phyloP scores from a whole-genome alignment of 2,797 vertebrate species.

The Aldrovandia affinis region DNA sequence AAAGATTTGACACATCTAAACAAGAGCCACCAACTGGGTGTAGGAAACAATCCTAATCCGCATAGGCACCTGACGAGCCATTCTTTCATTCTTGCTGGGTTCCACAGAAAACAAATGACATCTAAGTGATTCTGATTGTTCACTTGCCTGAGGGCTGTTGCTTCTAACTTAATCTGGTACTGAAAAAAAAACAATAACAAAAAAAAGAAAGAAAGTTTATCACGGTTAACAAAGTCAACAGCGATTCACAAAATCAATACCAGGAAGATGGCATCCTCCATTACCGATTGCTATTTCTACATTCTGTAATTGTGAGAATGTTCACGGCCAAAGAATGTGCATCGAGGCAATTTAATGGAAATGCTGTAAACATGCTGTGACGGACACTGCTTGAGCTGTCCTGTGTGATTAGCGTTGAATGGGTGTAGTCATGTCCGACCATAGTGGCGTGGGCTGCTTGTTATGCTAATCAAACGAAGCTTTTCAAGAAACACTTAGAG shows the following conservation, averaged over 20 bases:
- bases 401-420: neutral
- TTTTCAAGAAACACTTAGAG: neutral
- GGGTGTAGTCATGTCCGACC: neutral
- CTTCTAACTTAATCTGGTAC: neutral
- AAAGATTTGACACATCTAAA: too few species aligned
- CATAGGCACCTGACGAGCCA: too few species aligned
- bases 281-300: neutral
- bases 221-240: neutral
- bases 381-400: neutral
- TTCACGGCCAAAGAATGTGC: neutral
- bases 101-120: neutral
- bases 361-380: too few species aligned
- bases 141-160: neutral
- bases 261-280: neutral
- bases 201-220: slow-evolving; percentile 1
- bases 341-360: neutral
- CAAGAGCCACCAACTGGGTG: too few species aligned
- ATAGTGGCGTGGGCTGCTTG: neutral
- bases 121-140: neutral
- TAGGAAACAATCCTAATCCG: too few species aligned
- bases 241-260: neutral
- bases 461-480: neutral
- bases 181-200: neutral
- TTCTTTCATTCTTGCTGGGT: too few species aligned
- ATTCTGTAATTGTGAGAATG: neutral